Evolutionary conservation across 2,888 invertebrate species (phyloP).

Genomic region (Catocala sponsa): DNA sequence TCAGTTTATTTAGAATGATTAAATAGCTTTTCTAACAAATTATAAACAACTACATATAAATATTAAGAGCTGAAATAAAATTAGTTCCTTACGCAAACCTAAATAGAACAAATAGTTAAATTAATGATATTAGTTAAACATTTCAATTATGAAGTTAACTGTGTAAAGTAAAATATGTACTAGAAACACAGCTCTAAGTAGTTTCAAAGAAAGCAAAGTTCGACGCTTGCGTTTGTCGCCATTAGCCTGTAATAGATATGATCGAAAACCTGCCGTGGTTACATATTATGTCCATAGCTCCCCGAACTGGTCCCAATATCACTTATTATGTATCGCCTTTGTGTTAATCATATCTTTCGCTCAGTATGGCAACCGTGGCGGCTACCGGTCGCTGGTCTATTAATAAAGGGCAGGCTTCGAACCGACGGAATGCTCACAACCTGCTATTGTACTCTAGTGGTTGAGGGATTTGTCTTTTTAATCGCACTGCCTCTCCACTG

Average conservation of each 20-base stretch:
- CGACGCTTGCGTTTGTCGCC: constrained; percentile 62
- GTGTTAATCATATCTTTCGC: constrained; percentile 87
- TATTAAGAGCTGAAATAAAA: no score
- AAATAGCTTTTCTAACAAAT: no score
- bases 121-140: no score
- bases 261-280: constrained; percentile 76
- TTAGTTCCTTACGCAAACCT: no score
- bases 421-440: constrained; percentile 78
- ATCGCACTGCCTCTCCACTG: constrained; percentile 78
- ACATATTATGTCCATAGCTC: constrained; percentile 77
- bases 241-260: constrained; percentile 74
- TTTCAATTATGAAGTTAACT: no score
- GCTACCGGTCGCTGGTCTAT: constrained; percentile 85
- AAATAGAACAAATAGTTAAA: no score
- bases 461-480: constrained; percentile 87
- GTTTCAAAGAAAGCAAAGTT: constrained; percentile 50
- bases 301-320: constrained; percentile 83
- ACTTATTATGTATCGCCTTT: constrained; percentile 85
- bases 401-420: constrained; percentile 79
- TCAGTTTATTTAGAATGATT: no score
- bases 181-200: constrained; percentile 9
- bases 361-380: constrained; percentile 75
- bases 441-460: constrained; percentile 85
- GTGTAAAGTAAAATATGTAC: not conserved
- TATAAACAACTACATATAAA: no score